A percentile compares a stretch with the other conserved stretches of the same genome.
phyloP scores from a whole-genome alignment of 2,113 vertebrate genomes.

The Phaethornis superciliosus region DNA sequence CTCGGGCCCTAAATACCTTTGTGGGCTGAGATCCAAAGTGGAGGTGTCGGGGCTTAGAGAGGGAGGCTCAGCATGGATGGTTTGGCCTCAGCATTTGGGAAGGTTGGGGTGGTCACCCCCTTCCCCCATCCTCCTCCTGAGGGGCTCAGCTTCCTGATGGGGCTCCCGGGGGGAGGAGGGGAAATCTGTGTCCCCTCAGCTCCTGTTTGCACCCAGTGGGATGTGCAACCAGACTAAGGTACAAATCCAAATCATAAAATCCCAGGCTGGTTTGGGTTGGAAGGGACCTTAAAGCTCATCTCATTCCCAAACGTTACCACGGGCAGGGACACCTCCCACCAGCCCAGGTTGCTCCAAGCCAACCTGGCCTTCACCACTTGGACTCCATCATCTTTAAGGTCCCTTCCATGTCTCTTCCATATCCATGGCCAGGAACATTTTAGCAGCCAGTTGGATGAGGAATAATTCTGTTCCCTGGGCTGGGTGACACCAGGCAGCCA shows the following conservation, averaged over 20 bases:
- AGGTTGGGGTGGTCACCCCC: neutral
- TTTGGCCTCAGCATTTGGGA: neutral
- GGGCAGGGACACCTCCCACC: too few species aligned
- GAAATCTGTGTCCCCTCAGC: neutral
- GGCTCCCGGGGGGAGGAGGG: rapidly evolving
- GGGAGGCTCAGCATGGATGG: neutral
- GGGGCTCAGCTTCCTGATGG: neutral
- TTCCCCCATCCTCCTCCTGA: rapidly evolving
- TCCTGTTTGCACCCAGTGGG: neutral
- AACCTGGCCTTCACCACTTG: too few species aligned
- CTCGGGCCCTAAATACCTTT: constrained; percentile 33
- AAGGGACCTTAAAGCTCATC: too few species aligned
- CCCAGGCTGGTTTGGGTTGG: too few species aligned
- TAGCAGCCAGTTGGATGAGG: neutral
- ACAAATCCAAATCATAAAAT: neutral
- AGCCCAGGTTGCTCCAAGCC: too few species aligned
- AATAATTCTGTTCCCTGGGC: neutral
- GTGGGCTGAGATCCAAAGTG: neutral
- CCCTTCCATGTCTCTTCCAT: too few species aligned
- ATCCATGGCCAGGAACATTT: neutral
- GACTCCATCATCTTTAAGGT: too few species aligned
- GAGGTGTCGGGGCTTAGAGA: neutral
- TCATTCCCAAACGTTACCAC: too few species aligned
- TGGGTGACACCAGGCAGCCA: neutral
- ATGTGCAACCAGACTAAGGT: neutral